Conservation (phyloP, 2,113 vertebrate species). For the Toxotes jaculatrix region DNA sequence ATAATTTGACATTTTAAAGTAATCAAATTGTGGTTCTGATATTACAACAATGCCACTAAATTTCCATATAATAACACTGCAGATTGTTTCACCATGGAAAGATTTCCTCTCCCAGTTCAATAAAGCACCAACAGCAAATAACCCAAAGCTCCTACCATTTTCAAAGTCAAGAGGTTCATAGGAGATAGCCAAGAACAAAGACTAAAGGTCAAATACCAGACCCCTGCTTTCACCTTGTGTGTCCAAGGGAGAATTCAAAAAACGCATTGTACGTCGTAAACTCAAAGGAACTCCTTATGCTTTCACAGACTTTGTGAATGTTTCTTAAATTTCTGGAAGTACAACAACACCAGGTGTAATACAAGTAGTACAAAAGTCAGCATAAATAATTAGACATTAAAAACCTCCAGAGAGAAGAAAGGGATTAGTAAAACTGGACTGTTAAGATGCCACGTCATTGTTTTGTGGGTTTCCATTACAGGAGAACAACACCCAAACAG, state of each 20-base stretch:
- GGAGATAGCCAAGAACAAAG: constrained; percentile 47
- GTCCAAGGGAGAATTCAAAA: background rate
- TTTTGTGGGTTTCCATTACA: constrained; percentile 18
- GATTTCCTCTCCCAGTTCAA: background rate
- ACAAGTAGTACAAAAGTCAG: background rate
- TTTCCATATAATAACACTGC: constrained; percentile 9
- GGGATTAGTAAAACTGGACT: constrained; percentile 7
- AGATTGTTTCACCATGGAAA: constrained; percentile 12
- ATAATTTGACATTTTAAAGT: background rate
- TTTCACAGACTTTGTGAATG: background rate
- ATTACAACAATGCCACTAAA: background rate
- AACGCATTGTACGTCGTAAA: background rate
- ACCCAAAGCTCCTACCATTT: constrained; percentile 15
- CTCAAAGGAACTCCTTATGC: constrained; percentile 10
- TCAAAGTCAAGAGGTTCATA: constrained; percentile 45
- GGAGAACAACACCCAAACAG: background rate
- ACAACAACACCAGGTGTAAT: background rate
- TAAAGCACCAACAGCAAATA: constrained; percentile 11
- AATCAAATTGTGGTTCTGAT: background rate
- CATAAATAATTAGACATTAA: background rate
- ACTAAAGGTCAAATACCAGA: constrained; percentile 64
- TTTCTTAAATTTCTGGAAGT: background rate
- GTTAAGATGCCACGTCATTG: background rate
- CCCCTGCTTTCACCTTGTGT: constrained; percentile 11
- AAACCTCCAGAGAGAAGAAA: constrained; percentile 5